These are phyloP conservation scores for Otus scops DNA, from an alignment of 2,797 vertebrate species.

Conservation along the genomic window DNA sequence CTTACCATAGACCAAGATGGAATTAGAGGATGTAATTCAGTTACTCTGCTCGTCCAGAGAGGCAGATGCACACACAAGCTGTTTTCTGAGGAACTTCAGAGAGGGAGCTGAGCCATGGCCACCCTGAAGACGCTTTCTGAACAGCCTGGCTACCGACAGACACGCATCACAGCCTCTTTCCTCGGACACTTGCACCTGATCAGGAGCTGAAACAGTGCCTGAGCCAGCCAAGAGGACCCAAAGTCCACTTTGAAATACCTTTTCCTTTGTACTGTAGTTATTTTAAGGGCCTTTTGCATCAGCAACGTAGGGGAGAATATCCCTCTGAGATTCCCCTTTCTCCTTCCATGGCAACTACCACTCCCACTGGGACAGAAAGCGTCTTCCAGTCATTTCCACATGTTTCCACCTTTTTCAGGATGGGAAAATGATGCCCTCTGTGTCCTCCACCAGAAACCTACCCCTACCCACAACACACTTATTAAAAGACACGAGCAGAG, in stretches of 20 bases:
- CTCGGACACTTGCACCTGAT: not conserved
- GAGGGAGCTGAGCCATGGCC: not conserved
- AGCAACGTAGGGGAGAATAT: not conserved
- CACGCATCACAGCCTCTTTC: not conserved
- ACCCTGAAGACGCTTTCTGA: not conserved
- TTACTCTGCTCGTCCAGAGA: not conserved
- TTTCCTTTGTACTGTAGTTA: not conserved
- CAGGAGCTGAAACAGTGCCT: not conserved
- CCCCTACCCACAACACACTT: not conserved
- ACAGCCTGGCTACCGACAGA: not conserved
- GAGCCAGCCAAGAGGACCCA: not conserved
- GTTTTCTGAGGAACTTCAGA: not conserved
- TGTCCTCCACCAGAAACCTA: not conserved
- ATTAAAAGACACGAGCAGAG: not conserved
- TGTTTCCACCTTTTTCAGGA: not conserved
- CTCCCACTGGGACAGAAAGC: not conserved
- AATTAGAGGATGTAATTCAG: conserved; percentile 1
- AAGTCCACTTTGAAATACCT: not conserved
- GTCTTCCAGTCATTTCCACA: not conserved
- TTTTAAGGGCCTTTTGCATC: not conserved
- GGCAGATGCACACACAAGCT: not conserved
- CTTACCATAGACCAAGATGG: not conserved
- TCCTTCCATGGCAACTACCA: not conserved
- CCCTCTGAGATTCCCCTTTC: not conserved
- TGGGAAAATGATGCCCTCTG: not conserved